Evolutionary conservation across 2,113 vertebrate species (phyloP), one percentile per base, ranked within the genome.

Genomic region (Esox niger): DNA sequence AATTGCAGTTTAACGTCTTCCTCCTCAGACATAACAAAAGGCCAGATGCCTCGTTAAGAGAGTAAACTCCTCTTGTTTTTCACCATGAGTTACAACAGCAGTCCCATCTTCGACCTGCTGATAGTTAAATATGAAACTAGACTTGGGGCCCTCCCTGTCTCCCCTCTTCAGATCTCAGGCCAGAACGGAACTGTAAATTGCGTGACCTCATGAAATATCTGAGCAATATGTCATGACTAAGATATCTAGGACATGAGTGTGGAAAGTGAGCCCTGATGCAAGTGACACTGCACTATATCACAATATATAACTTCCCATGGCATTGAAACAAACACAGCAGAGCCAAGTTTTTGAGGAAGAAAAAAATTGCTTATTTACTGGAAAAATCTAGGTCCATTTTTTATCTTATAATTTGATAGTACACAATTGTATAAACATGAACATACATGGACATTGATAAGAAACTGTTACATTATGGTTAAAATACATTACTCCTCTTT

Each of bases 351-450:
- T 82, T 77, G 80, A 70, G 67, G 76, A 62, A 89, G 87, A 81
- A 85, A 89, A 84, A 52, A 21, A 6, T 13, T 1, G 68, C 64
- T 71, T 74, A 81, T 93, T 86, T 90, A 90, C 89, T 91, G 85
- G 84, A 89, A 91, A 79, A 85, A 87, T 82, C 90, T 87, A 91
- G 91, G 87, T 89, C 83, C 87, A 81, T 90, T 90, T 76, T 90
- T 89, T 84, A 81, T 81, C 74, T 87, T 92, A 88, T 86, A 91
- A 87, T 90, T 90, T 94, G 89, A 94, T 90, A 90, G 85, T 85
- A 92, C 87, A 93, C 91, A 92, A 91, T 88, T 88, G 82, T 91
- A 90, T 91, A 92, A 87, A 90, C 89, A 94, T 84, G 85, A 89
- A 91, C 91, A 91, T 89, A 91, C 83, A 82, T 86, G 86, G 82